phyloP scores from a whole-genome alignment of 2,888 invertebrate genomes.

The Gryllus longicercus region DNA sequence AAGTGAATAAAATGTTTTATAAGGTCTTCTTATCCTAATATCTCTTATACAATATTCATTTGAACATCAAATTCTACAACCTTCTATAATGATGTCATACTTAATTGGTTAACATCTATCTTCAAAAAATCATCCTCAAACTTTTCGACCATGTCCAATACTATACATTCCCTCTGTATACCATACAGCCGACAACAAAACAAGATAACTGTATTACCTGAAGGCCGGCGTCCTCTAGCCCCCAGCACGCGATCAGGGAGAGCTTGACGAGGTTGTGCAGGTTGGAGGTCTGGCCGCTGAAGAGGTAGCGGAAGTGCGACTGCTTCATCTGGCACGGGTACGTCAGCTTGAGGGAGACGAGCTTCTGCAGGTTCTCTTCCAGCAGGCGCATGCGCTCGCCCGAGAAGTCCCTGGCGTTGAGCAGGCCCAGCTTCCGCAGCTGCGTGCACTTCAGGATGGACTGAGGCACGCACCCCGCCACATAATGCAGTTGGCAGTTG shows the following conservation, averaged over 20 bases:
- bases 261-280: background rate
- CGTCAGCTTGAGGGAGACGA: background rate
- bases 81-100: too few species aligned
- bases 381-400: background rate
- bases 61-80: too few species aligned
- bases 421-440: background rate
- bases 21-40: too few species aligned
- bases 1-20: too few species aligned
- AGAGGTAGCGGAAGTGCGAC: background rate
- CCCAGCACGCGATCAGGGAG: constrained; percentile 20
- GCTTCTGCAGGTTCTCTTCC: background rate
- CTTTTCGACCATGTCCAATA: too few species aligned
- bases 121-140: too few species aligned
- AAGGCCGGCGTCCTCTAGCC: background rate
- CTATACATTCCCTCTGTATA: too few species aligned
- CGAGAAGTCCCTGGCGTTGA: background rate
- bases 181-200: too few species aligned
- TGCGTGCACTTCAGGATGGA: background rate
- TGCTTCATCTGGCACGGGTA: background rate
- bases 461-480: constrained; percentile 4
- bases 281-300: background rate
- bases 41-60: too few species aligned
- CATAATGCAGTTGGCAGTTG: background rate
- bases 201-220: background rate
- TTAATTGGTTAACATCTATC: too few species aligned